Evolutionary conservation across 1,140 invertebrate genomes (phyloP).

Genomic region (Drosophila kepulauana): DNA sequence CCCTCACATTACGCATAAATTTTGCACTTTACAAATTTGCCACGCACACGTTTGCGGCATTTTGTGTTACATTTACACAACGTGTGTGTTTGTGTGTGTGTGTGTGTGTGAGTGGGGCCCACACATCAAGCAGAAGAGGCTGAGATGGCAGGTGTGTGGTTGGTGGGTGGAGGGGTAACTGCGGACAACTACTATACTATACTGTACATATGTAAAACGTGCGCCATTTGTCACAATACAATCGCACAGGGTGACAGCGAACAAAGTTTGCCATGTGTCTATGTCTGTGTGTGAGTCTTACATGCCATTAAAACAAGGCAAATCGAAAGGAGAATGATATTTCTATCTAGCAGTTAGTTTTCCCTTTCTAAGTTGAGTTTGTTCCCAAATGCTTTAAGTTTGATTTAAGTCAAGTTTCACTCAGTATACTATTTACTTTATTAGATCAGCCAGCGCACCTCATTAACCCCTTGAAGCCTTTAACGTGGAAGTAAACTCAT

Average conservation of each 20-base stretch:
- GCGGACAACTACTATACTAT: slow-evolving; percentile 67
- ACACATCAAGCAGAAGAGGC: background rate
- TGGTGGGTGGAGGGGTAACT: slow-evolving; percentile 7
- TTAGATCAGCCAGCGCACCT: no score
- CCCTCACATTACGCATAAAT: slow-evolving; percentile 82
- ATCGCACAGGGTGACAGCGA: slow-evolving; percentile 59
- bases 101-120: background rate
- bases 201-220: slow-evolving; percentile 79
- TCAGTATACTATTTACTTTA: no score
- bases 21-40: slow-evolving; percentile 83
- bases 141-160: background rate
- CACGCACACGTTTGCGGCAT: slow-evolving; percentile 81
- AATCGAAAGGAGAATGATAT: slow-evolving; percentile 3
- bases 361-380: background rate
- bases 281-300: background rate
- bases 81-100: slow-evolving; percentile 2
- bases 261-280: slow-evolving; percentile 23
- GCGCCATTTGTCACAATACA: slow-evolving; percentile 74
- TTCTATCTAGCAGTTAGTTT: background rate
- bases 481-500: background rate
- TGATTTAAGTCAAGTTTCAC: no score
- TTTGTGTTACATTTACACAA: slow-evolving; percentile 78
- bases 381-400: no score
- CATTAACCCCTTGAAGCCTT: no score
- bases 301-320: background rate